Evolutionary conservation across 2,888 invertebrate genomes (phyloP), one percentile per base, ranked within the genome.

Genomic region (Agrenia bidenticulata): DNA sequence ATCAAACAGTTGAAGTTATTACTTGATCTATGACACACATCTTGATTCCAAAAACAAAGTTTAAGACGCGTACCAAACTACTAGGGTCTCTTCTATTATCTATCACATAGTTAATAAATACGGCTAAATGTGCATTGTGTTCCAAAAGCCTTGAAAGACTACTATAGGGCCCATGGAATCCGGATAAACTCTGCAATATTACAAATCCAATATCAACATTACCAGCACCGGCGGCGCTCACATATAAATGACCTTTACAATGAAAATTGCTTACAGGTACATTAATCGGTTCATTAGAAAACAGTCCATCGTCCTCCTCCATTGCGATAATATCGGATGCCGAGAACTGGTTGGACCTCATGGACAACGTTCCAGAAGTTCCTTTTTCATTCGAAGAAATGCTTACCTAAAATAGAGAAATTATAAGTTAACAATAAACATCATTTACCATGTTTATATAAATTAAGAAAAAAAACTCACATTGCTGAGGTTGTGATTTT

Each of bases 71-170:
- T 80, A 88, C 88, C 82, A 87, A 80, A 78, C 86, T 85, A 76
- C 88, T 86, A 49, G 90, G 92, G 82, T 92, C 91, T 77, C 88
- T 70, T 64, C 68, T 88, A 81, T 92, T 92, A 42, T 88, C 88
- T 75, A 92, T 83, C 70, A 93, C 87, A 81, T 90, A 94, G 82
- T 97, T 95, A 78, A 96, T 88, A 80, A 99, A 90, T 63, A 98
- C 94, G 64, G 96, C 94, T 77, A 95, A 86, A 80, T 97, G 91
- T 67, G 93, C 94, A 74, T 92, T 90, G 68, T 90, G 89, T 78
- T 90, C 89, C 83, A 88, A 87, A 61, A 96, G 83, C 76, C 89
- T 88, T 19, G 88, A 86, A 63, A 95, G 85, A 74, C 88, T 88
- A 78, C 90, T 90, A 80, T 97, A 98, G 66, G 95, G 89, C 0